Conservation (phyloP, 23 tunicate species). For the Styela clava region DNA sequence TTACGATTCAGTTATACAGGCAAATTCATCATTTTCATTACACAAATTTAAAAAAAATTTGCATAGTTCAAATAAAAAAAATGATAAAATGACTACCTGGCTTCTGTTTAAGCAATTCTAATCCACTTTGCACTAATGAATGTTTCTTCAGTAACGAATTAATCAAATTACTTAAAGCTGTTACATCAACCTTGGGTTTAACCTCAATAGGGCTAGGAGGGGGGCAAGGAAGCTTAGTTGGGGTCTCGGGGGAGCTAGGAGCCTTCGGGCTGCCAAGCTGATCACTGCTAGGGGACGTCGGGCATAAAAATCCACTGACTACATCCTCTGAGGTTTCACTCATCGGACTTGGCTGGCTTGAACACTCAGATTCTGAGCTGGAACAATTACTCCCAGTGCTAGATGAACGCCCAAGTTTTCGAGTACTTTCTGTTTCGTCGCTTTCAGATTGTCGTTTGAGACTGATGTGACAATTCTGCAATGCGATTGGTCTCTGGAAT, state of each 20-base stretch:
- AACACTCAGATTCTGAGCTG: constrained; percentile 27
- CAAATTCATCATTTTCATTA: no score
- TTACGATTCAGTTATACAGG: no score
- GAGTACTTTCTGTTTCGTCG: not conserved
- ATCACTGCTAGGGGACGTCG: constrained; percentile 6
- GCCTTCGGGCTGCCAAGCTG: not conserved
- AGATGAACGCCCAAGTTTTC: constrained; percentile 11
- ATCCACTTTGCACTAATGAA: constrained; percentile 24
- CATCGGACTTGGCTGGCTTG: constrained; percentile 27
- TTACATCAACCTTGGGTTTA: constrained; percentile 14
- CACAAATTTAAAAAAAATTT: no score
- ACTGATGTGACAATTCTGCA: not conserved
- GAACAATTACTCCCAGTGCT: constrained; percentile 27
- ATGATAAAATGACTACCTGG: constrained; percentile 9
- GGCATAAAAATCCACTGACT: constrained; percentile 2
- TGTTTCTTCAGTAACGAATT: constrained; percentile 22
- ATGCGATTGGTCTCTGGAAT: not conserved
- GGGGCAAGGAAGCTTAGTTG: not conserved
- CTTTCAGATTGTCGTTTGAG: not conserved
- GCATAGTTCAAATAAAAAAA: no score
- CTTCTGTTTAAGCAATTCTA: constrained; percentile 19
- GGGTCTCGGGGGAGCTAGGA: not conserved
- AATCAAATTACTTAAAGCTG: constrained; percentile 9
- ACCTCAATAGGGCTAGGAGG: constrained; percentile 17
- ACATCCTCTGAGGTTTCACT: constrained; percentile 12